phyloP scores from a whole-genome alignment of 2,113 vertebrate species.

The Sphaerodactylus townsendi region DNA sequence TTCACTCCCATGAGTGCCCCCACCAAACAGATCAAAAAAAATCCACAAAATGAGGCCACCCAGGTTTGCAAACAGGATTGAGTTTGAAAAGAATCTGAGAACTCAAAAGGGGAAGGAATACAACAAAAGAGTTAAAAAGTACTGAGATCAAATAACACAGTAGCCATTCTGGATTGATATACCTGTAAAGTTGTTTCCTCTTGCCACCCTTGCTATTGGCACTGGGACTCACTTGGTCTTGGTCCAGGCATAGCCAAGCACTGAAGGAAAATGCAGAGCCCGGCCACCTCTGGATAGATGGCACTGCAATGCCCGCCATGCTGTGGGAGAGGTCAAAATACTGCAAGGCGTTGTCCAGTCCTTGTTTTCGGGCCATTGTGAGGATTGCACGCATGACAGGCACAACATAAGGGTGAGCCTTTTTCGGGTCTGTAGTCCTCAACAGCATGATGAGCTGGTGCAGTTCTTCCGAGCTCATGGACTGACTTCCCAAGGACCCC shows the following conservation, averaged over 20 bases:
- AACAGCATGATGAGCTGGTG: slow-evolving; percentile 83
- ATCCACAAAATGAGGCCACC: too few relatives aligned
- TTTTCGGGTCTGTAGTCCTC: slow-evolving; percentile 76
- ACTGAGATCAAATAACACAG: too few relatives aligned
- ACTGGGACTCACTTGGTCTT: slow-evolving; percentile 81
- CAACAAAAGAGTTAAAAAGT: too few relatives aligned
- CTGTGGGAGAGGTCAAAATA: slow-evolving; percentile 94
- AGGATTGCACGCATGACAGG: slow-evolving; percentile 86
- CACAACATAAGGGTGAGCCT: slow-evolving; percentile 82
- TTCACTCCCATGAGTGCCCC: too few relatives aligned
- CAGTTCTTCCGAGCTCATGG: slow-evolving; percentile 87
- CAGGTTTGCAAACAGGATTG: too few relatives aligned
- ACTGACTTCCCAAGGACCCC: slow-evolving; percentile 91
- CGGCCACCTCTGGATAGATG: slow-evolving; percentile 89
- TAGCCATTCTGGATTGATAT: slow-evolving; percentile 25
- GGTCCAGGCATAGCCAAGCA: slow-evolving; percentile 95
- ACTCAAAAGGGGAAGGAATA: too few relatives aligned
- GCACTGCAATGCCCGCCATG: slow-evolving; percentile 93
- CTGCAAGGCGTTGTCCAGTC: slow-evolving; percentile 90
- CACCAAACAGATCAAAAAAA: too few relatives aligned
- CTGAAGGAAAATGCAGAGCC: slow-evolving; percentile 92
- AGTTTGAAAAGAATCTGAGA: too few relatives aligned
- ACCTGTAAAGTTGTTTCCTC: slow-evolving; percentile 98
- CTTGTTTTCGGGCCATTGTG: slow-evolving; percentile 90
- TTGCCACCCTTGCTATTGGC: slow-evolving; percentile 82